A percentile compares a stretch with the other conserved stretches of the same genome.
phyloP scores from a whole-genome alignment of 2,797 vertebrate species.

The Ctenopoma multispine region DNA sequence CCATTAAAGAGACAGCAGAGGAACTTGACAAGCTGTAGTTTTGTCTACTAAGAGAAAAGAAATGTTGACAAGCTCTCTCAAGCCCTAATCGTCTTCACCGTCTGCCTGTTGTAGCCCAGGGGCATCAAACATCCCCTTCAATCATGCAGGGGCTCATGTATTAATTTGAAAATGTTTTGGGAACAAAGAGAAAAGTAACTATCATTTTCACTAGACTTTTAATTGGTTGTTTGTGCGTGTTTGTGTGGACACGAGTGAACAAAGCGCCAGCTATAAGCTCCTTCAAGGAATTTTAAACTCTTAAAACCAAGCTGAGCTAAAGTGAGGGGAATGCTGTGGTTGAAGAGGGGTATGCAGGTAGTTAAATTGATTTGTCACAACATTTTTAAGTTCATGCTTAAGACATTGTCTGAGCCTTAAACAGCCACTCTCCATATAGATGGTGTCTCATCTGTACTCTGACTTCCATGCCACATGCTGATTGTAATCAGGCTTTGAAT shows the following conservation, averaged over 20 bases:
- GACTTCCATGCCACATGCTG: conserved; percentile 2
- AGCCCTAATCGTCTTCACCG: conserved; percentile 40
- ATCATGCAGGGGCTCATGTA: conserved; percentile 5
- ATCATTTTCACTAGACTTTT: conserved; percentile 45
- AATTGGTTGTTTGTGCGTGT: conserved; percentile 23
- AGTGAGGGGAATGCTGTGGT: conserved; percentile 9
- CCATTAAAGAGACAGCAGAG: conserved; percentile 39
- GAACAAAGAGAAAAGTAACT: conserved; percentile 16
- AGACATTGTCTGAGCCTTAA: conserved; percentile 61
- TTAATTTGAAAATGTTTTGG: conserved; percentile 41
- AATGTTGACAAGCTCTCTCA: conserved; percentile 57
- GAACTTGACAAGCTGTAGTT: conserved; percentile 45
- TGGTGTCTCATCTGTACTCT: conserved; percentile 42
- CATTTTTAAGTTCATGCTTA: conserved; percentile 49
- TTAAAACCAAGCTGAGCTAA: conserved; percentile 49
- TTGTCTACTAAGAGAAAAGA: conserved; percentile 40
- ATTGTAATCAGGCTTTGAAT: conserved; percentile 11
- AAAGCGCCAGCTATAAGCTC: conserved; percentile 48
- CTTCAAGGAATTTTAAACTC: conserved; percentile 53
- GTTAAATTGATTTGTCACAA: conserved; percentile 47
- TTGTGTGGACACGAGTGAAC: conserved; percentile 33
- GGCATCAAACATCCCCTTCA: conserved; percentile 42
- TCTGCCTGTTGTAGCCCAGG: conserved; percentile 48
- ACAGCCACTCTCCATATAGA: conserved; percentile 31
- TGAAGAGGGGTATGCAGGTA: not conserved